Evolutionary conservation across 2,888 invertebrate genomes (phyloP).

Genomic region (Blastobasis adustella): DNA sequence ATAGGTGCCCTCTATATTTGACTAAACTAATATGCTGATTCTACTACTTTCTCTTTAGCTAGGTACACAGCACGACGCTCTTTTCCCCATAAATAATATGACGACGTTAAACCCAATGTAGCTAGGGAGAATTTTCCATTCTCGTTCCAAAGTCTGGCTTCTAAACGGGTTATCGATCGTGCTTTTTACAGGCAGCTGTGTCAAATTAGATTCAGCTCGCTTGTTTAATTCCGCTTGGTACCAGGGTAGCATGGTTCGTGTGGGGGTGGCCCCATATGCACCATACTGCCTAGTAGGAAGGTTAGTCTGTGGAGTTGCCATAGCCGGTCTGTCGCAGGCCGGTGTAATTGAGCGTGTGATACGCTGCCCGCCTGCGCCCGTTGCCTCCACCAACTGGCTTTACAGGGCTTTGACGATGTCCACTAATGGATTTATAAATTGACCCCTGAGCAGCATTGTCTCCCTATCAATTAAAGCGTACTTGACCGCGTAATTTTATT

Average conservation of each 20-base stretch:
- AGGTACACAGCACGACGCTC: too few species aligned
- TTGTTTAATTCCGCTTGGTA: conserved; percentile 19
- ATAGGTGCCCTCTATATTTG: too few species aligned
- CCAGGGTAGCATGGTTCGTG: conserved; percentile 15
- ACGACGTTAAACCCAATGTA: too few species aligned
- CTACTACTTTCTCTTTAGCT: too few species aligned
- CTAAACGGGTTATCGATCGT: too few species aligned
- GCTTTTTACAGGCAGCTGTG: conserved; percentile 10
- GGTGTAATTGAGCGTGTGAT: conserved; percentile 65
- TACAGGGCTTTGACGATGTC: conserved; percentile 32
- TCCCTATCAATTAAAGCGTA: too few species aligned
- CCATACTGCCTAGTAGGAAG: conserved; percentile 17
- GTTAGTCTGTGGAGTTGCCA: conserved; percentile 13
- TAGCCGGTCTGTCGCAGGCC: conserved; percentile 24
- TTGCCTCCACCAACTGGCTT: conserved; percentile 34
- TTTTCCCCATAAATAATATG: too few species aligned
- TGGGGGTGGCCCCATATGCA: conserved; percentile 19
- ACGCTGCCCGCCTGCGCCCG: conserved; percentile 50
- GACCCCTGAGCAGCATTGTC: too few species aligned
- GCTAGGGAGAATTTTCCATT: too few species aligned
- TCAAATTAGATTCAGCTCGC: conserved; percentile 13
- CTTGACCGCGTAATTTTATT: too few species aligned
- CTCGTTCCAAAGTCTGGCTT: too few species aligned
- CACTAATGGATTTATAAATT: neutral
- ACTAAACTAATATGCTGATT: too few species aligned